Conservation (phyloP, 2,113 vertebrate genomes). For the Mugil cephalus region DNA sequence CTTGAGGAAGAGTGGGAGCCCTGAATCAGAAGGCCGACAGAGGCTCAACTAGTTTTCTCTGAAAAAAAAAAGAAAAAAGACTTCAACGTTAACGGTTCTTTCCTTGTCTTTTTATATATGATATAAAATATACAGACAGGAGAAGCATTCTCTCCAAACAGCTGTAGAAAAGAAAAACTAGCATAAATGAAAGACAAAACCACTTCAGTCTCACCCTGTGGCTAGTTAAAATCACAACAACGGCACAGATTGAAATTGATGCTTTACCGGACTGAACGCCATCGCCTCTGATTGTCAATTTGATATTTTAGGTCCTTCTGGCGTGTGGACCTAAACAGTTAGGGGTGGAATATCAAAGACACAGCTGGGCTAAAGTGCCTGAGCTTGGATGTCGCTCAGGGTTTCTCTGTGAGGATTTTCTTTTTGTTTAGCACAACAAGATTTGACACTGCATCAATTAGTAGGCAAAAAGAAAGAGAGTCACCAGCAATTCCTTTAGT, state of each 20-base stretch:
- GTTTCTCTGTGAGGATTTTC: conserved; percentile 18
- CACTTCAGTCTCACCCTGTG: conserved; percentile 54
- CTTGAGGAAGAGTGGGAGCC: too few relatives aligned
- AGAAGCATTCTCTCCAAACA: conserved; percentile 55
- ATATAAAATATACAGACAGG: conserved; percentile 73
- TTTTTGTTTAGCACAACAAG: conserved; percentile 26
- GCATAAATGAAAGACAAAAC: conserved; percentile 42
- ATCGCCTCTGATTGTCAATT: conserved; percentile 61
- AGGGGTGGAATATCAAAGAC: conserved; percentile 36
- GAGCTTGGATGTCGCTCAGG: conserved; percentile 28
- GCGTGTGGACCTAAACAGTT: conserved; percentile 11
- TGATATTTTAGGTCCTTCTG: conserved; percentile 34
- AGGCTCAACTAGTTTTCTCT: background rate
- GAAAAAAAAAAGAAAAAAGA: background rate
- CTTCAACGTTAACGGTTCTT: background rate
- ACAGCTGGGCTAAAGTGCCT: conserved; percentile 32
- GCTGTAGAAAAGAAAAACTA: conserved; percentile 62
- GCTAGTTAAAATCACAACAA: conserved; percentile 59
- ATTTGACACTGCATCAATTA: conserved; percentile 47
- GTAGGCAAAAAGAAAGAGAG: conserved; percentile 12
- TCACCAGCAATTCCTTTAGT: conserved; percentile 34
- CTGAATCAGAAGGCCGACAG: too few relatives aligned
- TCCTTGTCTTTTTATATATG: conserved; percentile 60
- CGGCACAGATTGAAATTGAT: conserved; percentile 45
- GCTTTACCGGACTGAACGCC: conserved; percentile 32